Conservation (phyloP, 2,797 vertebrate genomes). For the Mustela erminea region DNA sequence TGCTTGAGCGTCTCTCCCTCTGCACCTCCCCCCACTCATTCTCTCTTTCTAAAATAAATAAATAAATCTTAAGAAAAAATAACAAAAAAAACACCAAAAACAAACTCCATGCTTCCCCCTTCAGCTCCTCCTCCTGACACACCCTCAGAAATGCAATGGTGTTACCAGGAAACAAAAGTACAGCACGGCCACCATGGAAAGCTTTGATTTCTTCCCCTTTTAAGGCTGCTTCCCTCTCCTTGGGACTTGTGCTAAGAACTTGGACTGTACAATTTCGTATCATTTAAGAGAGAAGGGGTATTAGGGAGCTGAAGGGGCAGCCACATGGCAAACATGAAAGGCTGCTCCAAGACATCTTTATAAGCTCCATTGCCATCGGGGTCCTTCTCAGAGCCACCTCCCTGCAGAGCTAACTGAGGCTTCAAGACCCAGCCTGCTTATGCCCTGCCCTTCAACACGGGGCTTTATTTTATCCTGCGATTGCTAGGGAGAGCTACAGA, state of each 20-base stretch:
- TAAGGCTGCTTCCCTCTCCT: background rate
- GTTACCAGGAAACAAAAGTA: too few species aligned
- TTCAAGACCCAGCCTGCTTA: constrained; percentile 48
- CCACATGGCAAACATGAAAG: constrained; percentile 64
- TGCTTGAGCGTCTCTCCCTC: background rate
- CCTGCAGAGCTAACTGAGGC: constrained; percentile 38
- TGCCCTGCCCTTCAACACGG: background rate
- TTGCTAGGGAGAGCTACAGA: background rate
- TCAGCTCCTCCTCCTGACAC: background rate
- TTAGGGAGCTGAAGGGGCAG: constrained; percentile 36
- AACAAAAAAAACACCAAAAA: too few species aligned
- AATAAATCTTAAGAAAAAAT: background rate
- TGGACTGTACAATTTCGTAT: constrained; percentile 25
- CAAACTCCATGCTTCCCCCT: background rate
- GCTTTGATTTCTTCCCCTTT: background rate
- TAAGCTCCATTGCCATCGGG: background rate
- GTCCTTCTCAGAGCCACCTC: background rate
- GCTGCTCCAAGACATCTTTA: background rate
- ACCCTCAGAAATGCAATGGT: background rate
- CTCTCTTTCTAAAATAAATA: background rate
- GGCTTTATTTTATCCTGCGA: background rate
- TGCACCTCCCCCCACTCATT: too few species aligned
- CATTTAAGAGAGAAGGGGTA: background rate
- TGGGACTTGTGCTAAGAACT: background rate
- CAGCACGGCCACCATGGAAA: background rate